These are phyloP conservation scores for Parazoanthus atlanticus DNA, from an alignment of 92 coral and sea anemone species.

Conservation along the genomic window DNA sequence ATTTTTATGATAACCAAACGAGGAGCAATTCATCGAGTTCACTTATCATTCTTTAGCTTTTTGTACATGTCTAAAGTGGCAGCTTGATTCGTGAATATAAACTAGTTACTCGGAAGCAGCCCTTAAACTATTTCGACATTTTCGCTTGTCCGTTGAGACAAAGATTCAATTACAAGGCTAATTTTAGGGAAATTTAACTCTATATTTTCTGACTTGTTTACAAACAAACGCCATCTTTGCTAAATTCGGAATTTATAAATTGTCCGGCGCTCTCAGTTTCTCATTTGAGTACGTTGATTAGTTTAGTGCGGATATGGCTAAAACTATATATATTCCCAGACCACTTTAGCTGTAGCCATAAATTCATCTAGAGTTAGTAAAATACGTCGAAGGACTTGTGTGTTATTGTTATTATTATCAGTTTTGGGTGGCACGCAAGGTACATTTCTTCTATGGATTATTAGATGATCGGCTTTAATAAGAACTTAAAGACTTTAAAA, in stretches of 20 bases:
- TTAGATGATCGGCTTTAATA: background rate
- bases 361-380: background rate
- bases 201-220: background rate
- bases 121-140: constrained; percentile 1
- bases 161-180: background rate
- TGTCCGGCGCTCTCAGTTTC: too few species aligned
- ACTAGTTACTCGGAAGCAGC: background rate
- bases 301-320: background rate
- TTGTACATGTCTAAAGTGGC: background rate
- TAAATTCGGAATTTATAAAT: background rate
- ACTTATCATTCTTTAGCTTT: background rate
- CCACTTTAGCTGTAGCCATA: background rate
- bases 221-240: background rate
- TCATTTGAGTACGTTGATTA: background rate
- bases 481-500: constrained; percentile 15
- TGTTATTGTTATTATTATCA: background rate
- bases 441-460: background rate
- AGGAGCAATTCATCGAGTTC: background rate
- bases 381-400: background rate
- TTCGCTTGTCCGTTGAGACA: background rate
- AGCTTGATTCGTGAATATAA: background rate
- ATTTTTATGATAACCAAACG: background rate
- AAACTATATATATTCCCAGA: background rate
- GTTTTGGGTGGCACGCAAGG: background rate
- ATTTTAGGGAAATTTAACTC: background rate